Base-by-base conservation (phyloP, 2,888 invertebrate genomes). In the Anthrax anthrax region DNA sequence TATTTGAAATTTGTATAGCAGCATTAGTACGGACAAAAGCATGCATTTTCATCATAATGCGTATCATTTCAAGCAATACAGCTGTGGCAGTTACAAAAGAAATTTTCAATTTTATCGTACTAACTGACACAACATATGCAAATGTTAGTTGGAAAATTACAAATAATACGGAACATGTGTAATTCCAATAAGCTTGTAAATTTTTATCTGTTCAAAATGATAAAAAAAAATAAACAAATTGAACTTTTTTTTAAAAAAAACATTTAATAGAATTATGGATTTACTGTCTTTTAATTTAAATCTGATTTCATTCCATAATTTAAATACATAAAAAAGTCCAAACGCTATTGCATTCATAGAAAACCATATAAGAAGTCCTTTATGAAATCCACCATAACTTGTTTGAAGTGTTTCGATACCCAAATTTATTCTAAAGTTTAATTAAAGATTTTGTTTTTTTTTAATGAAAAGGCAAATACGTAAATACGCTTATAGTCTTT, bases 11-110 rank as follows among this genome's bases (percentile, higher is more conserved):
- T 46, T 80, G 78, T 47, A 77, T 72, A 0, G 78, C 74, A 0
- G 73, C 74, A 57, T 84, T 85, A 46, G 77, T 80, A 44, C 85
- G 70, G 0, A 90, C 76, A 58, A 85, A 86, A 0, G 91, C 83
- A 62, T 91, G 82, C 38, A 79, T 75, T 70, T 95, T 95, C 94
- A 95, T 94, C 46, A 83, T 62, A 44, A 90, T 69, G 12, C 94
- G 77, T 13, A 82, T 74, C 82, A 60, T 60, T 49, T 67, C 67
- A 43, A 64, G 48, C 8, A 67, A 53, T 41, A 66, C 47, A 75
- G 65, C 57, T 8, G 59, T 57, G 6, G 59, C 59, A 4, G 62
- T 58, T 34, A 59, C 57, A 45, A 63, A 63, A 17, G 64, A 60
- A 42, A 66, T 48, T 32, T 59, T 48, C n/a, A 63, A 55, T 48